These are phyloP conservation scores for Suillia variegata DNA, from an alignment of 2,888 invertebrate species.

Conservation along the genomic window DNA sequence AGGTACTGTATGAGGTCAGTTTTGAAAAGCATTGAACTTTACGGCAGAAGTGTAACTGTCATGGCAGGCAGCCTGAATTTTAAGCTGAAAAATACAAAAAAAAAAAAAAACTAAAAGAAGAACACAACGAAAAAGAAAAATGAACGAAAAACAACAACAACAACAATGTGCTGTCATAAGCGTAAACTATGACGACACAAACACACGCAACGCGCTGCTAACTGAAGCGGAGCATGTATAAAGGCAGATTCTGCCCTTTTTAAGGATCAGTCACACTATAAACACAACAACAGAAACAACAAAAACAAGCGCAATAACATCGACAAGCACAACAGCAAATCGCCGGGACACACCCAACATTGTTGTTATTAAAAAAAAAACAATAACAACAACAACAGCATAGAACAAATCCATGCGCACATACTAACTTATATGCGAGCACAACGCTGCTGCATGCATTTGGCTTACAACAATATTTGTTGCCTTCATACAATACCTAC, in stretches of 20 bases:
- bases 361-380: no score
- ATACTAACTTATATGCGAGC: no score
- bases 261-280: neutral
- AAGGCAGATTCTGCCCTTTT: neutral
- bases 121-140: no score
- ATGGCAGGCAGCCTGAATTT: neutral
- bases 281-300: neutral
- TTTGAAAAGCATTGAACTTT: neutral
- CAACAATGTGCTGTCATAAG: constrained; percentile 16
- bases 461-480: constrained; percentile 34
- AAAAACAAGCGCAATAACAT: no score
- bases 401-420: no score
- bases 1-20: neutral
- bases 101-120: neutral
- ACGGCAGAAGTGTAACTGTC: neutral
- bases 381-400: no score
- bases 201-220: no score
- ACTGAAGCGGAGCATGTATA: neutral
- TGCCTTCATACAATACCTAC: constrained; percentile 18
- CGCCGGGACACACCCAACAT: constrained; percentile 18
- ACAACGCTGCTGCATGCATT: constrained; percentile 50
- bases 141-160: no score
- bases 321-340: neutral
- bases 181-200: constrained; percentile 11
- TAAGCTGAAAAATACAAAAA: constrained; percentile 9